Percentiles rank a stretch among this genome's conserved stretches.
These are phyloP conservation scores for Acipenser oxyrinchus DNA, from an alignment of 2,797 vertebrate genomes.

Conservation along the genomic window DNA sequence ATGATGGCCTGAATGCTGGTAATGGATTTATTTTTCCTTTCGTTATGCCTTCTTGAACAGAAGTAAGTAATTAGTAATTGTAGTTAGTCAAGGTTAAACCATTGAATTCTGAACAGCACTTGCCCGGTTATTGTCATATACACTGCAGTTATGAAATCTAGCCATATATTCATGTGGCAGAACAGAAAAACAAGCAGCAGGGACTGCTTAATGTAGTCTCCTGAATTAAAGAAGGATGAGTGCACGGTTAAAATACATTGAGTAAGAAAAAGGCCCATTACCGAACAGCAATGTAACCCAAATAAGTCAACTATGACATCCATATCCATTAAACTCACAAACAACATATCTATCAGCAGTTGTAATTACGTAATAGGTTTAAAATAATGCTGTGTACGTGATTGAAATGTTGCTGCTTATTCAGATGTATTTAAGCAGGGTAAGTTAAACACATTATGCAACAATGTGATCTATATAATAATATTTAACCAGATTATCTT, in stretches of 20 bases:
- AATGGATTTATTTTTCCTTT: slow-evolving; percentile 7
- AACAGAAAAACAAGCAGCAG: no score
- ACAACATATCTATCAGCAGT: not conserved
- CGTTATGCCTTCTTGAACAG: not conserved
- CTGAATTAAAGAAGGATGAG: no score
- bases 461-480: no score
- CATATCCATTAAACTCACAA: slow-evolving; percentile 4
- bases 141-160: not conserved
- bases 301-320: not conserved
- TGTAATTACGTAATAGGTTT: slow-evolving; percentile 4
- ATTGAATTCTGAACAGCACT: not conserved
- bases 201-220: no score
- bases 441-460: not conserved
- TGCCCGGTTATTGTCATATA: not conserved
- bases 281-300: not conserved
- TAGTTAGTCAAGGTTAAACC: slow-evolving; percentile 13
- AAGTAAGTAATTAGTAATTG: slow-evolving; percentile 9
- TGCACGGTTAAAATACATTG: not conserved
- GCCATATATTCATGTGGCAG: not conserved
- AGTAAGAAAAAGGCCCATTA: not conserved
- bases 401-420: no score
- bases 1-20: not conserved
- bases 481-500: no score
- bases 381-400: not conserved
- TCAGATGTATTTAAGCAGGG: slow-evolving; percentile 3